These are phyloP conservation scores for Acheta domesticus DNA, from an alignment of 2,888 invertebrate genomes.

Conservation along the genomic window DNA sequence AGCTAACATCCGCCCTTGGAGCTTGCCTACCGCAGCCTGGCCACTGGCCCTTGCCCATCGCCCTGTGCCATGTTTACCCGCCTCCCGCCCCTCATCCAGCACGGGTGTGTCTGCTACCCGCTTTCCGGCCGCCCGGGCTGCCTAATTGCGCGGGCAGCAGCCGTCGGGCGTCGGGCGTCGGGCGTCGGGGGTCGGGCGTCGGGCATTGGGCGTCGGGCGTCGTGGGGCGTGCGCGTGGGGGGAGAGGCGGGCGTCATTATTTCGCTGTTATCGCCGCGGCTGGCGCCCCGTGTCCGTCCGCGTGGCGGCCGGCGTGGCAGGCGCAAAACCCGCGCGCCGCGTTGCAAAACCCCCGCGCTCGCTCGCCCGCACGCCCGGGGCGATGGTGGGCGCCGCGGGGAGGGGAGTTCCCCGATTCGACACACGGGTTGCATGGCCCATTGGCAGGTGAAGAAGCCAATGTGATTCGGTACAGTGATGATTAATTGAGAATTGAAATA, in stretches of 20 bases:
- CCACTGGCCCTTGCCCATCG: neutral
- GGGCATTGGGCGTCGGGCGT: neutral
- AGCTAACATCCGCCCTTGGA: no score
- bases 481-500: no score
- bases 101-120: neutral
- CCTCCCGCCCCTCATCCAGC: neutral
- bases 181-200: neutral
- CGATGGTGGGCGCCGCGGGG: no score
- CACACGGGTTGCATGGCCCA: no score
- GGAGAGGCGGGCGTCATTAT: neutral
- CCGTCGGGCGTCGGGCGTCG: neutral
- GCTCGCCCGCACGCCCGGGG: no score
- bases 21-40: no score
- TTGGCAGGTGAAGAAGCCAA: no score
- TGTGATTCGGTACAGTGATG: no score
- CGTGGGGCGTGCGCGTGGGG: neutral
- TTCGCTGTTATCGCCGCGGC: neutral
- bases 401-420: no score
- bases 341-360: neutral
- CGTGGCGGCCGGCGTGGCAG: neutral
- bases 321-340: conserved; percentile 1
- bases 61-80: neutral
- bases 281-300: neutral
- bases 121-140: neutral
- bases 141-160: neutral